Conservation (phyloP, 1,140 invertebrate genomes). For the Apocrypta bakeri region DNA sequence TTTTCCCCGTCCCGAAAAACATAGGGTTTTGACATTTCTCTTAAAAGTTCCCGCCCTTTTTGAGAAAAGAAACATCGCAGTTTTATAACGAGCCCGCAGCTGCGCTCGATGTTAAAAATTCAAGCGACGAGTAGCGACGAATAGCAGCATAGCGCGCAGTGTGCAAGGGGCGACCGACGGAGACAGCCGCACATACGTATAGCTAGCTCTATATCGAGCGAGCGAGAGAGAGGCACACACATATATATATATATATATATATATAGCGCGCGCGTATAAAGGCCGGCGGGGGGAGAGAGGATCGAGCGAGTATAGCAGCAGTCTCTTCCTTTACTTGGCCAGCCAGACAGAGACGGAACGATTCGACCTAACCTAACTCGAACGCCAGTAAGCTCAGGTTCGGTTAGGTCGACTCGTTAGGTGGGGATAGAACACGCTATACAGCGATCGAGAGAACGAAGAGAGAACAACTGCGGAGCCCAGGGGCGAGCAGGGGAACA, state of each 20-base stretch:
- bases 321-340: conserved; percentile 68
- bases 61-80: not conserved
- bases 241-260: conserved; percentile 27
- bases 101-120: conserved; percentile 22
- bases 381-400: conserved; percentile 45
- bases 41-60: not conserved
- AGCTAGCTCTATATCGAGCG: conserved; percentile 25
- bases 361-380: conserved; percentile 62
- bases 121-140: not conserved
- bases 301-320: conserved; percentile 49
- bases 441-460: not conserved
- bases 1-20: not conserved
- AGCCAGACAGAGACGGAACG: conserved; percentile 50
- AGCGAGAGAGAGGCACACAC: conserved; percentile 44
- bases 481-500: conserved; percentile 42
- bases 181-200: not conserved
- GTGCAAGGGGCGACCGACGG: not conserved
- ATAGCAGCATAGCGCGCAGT: not conserved
- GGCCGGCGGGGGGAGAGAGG: conserved; percentile 49
- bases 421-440: conserved; percentile 45
- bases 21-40: not conserved
- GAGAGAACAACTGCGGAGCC: conserved; percentile 20
- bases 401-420: too few species aligned
- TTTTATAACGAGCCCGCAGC: conserved; percentile 9
- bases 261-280: conserved; percentile 44